Evolutionary conservation across 2,888 invertebrate genomes (phyloP).

Genomic region (Syrphus vitripennis): DNA sequence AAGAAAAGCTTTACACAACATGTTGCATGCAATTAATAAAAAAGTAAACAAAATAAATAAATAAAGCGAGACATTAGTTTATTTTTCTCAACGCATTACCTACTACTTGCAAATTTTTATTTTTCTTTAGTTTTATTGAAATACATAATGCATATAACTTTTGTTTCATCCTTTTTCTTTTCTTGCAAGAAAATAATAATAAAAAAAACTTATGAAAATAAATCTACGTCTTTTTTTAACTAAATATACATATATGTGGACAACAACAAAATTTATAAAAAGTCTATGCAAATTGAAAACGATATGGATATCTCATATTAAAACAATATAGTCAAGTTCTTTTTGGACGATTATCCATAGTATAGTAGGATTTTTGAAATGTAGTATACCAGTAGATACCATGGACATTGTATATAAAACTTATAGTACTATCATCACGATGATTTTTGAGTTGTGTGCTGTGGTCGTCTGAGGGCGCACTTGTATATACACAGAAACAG

Average conservation of each 20-base stretch:
- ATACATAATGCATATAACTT: slow-evolving; percentile 17
- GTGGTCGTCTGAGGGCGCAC: too few relatives aligned
- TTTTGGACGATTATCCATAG: too few relatives aligned
- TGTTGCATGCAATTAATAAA: slow-evolving; percentile 38
- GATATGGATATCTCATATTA: too few relatives aligned
- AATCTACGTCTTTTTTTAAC: neutral
- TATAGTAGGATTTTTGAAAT: too few relatives aligned
- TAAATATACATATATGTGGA: neutral
- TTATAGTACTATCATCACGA: too few relatives aligned
- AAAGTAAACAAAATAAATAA: neutral
- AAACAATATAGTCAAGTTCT: too few relatives aligned
- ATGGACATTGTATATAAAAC: too few relatives aligned
- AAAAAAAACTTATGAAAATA: slow-evolving; percentile 15
- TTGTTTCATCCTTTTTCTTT: slow-evolving; percentile 42
- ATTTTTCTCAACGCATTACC: neutral
- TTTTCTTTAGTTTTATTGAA: slow-evolving; percentile 29
- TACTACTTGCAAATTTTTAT: slow-evolving; percentile 26
- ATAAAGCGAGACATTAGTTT: neutral
- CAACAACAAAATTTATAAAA: too few relatives aligned
- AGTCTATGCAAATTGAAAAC: too few relatives aligned
- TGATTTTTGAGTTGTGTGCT: too few relatives aligned
- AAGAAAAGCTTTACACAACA: slow-evolving; percentile 38
- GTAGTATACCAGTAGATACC: too few relatives aligned
- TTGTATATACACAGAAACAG: too few relatives aligned
- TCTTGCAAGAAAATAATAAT: slow-evolving; percentile 54